These are phyloP conservation scores for Limnephilus auricula DNA, from an alignment of 2,888 invertebrate genomes.

Conservation along the genomic window DNA sequence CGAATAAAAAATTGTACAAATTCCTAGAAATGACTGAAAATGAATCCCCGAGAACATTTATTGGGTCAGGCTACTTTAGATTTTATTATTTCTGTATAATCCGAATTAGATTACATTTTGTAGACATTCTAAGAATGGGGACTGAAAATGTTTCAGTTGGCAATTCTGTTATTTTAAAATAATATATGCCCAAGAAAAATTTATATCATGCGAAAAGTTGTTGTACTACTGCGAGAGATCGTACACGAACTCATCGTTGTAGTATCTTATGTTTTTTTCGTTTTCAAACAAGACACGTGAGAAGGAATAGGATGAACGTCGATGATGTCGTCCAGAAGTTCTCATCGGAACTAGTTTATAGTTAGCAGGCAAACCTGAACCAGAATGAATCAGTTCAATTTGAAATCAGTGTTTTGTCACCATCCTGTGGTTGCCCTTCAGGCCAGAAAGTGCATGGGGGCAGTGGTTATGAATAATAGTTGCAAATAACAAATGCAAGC, in stretches of 20 bases:
- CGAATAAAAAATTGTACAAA: not conserved
- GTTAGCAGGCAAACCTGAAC: not conserved
- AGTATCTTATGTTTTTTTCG: too few species aligned
- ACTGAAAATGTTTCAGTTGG: not conserved
- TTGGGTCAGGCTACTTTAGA: not conserved
- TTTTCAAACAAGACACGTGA: too few species aligned
- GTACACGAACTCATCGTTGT: too few species aligned
- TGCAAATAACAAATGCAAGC: not conserved
- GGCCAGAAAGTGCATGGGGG: not conserved
- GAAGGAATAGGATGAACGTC: too few species aligned
- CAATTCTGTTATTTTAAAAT: not conserved
- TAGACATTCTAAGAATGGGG: not conserved
- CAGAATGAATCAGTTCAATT: not conserved
- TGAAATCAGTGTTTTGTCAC: not conserved
- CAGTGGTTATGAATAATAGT: not conserved
- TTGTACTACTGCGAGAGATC: not conserved
- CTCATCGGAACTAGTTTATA: not conserved
- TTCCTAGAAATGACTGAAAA: not conserved
- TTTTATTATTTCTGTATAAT: not conserved
- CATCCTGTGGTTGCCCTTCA: not conserved
- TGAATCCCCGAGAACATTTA: not conserved
- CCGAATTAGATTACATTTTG: not conserved
- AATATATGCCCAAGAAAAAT: not conserved
- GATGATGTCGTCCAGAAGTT: too few species aligned
- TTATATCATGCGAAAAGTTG: not conserved